Conservation (phyloP, 2,888 invertebrate species). For the Drosophila conformis region DNA sequence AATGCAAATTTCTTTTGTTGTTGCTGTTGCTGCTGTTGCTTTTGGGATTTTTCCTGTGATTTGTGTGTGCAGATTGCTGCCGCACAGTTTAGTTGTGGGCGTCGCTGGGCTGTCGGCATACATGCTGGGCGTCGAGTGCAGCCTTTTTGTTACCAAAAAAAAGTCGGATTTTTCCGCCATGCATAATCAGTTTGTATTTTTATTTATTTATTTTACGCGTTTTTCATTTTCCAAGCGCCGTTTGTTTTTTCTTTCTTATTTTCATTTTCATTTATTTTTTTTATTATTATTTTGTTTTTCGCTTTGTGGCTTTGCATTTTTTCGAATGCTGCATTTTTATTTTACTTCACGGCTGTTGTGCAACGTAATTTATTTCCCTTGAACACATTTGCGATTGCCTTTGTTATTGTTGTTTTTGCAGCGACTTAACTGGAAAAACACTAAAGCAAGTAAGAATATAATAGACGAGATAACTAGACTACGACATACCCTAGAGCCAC, state of each 20-base stretch:
- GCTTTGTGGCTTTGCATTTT: conserved; percentile 50
- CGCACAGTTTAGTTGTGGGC: conserved; percentile 74
- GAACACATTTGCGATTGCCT: conserved; percentile 68
- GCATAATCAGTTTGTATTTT: conserved; percentile 79
- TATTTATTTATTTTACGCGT: conserved; percentile 80
- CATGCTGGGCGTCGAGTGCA: conserved; percentile 45
- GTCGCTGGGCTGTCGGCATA: conserved; percentile 50
- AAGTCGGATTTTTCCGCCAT: conserved; percentile 75
- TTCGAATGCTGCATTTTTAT: conserved; percentile 26
- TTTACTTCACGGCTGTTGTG: conserved; percentile 37
- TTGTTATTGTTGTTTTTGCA: conserved; percentile 33
- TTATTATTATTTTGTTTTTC: conserved; percentile 45
- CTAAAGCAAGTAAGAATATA: conserved; percentile 1
- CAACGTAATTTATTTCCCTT: conserved; percentile 80
- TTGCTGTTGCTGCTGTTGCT: conserved; percentile 26
- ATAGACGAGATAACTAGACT: neutral
- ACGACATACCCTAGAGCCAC: neutral
- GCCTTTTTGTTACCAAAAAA: conserved; percentile 34
- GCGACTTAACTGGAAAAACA: conserved; percentile 54
- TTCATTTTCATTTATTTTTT: conserved; percentile 40
- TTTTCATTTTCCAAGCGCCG: conserved; percentile 66
- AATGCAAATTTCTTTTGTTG: conserved; percentile 72
- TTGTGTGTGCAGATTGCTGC: conserved; percentile 62
- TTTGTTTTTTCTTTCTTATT: conserved; percentile 40
- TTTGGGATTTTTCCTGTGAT: conserved; percentile 55